These are phyloP conservation scores for Zosterops japonicus DNA, from an alignment of 2,113 vertebrate species.

Conservation along the genomic window DNA sequence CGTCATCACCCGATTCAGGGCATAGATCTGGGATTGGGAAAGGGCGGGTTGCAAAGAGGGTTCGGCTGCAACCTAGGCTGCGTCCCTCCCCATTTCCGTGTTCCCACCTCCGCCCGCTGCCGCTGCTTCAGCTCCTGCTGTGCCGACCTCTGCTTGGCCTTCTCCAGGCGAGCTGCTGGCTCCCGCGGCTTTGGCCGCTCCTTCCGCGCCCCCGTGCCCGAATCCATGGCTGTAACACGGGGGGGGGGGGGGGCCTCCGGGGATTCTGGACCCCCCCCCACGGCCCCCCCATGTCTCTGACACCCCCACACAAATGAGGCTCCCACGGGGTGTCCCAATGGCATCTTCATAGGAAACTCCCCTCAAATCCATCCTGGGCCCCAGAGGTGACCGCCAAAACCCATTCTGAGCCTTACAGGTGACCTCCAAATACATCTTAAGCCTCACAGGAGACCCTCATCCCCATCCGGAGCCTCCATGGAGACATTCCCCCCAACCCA, in stretches of 20 bases:
- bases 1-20: conserved; percentile 96
- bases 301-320: not conserved
- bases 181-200: conserved; percentile 87
- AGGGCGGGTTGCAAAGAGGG: not conserved
- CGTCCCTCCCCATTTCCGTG: not conserved
- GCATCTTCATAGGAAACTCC: not conserved
- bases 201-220: conserved; percentile 76
- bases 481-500: not conserved
- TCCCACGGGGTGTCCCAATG: not conserved
- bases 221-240: conserved; percentile 77
- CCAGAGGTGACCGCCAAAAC: not conserved
- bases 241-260: not conserved
- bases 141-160: conserved; percentile 86
- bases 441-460: not conserved
- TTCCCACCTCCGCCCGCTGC: conserved; percentile 87
- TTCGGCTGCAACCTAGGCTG: not conserved
- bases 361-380: too few relatives aligned
- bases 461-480: not conserved
- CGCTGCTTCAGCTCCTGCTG: conserved; percentile 93
- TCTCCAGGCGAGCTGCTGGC: conserved; percentile 83
- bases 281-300: fast-evolving
- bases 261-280: fast-evolving
- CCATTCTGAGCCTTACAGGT: not conserved
- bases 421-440: not conserved
- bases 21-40: conserved; percentile 82